Base-by-base conservation (phyloP, 2,113 vertebrate genomes). In the Corythornis cristatus region DNA sequence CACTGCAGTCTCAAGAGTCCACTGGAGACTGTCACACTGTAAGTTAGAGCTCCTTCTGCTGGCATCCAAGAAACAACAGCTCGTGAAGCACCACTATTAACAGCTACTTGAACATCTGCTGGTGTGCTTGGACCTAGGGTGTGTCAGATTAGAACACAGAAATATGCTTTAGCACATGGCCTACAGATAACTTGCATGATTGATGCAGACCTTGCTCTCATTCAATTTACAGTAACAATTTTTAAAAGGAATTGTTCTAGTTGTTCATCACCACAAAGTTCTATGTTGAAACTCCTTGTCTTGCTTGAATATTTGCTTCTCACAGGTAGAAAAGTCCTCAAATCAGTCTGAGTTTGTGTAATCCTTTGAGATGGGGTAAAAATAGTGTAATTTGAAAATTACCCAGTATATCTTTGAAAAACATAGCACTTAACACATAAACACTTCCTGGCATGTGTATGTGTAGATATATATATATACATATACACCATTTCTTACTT, bases 1-100 rank as follows among this genome's bases (percentile, higher is more conserved):
- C 98, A 99, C 83, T 98, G 98, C 86, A 97, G 94, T 15, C 91
- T 65, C 23, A 93, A 89, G 62, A 89, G 84, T 43, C 71, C 74
- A 8, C 86, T 97, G 26, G 84, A 95, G 46, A 97, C 98, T 74
- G 50, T 54, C 65, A 94, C 96, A 0, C 95, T 80, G 83, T 99
- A 99, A 83, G 16, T 83, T 15, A 96, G 92, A 21, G 98, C 98
- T 50, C 98, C 98, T 81, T 97, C 98, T 28, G 97, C 82, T 2
- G 61, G 85, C 20, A 76, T 26, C 98, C 98, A 99, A 18, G 97
- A 98, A 74, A 99, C 96, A 25, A 54, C 20, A 2, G 98, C 95
- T 60, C 95, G 97, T 54, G 97, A 91, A 57, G 97, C 68, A 19
- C 89, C 97, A 6, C 95, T 92, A 6, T 90, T 80, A 57, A 97